phyloP scores from a whole-genome alignment of 2,888 invertebrate species.

The Pollenia angustigena region DNA sequence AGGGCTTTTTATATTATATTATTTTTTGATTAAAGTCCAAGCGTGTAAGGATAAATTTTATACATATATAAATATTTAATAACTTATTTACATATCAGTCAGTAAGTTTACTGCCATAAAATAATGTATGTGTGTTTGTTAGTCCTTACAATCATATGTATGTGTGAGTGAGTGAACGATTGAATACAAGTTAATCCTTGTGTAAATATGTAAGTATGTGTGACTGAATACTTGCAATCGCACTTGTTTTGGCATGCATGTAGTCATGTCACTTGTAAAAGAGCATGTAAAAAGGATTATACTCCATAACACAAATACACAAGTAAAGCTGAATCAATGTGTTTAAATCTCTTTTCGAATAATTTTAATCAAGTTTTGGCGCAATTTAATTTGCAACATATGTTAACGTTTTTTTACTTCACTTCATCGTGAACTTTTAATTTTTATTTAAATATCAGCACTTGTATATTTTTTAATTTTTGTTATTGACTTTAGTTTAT shows the following conservation, averaged over 20 bases:
- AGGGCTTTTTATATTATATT: too few relatives aligned
- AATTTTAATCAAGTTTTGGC: conserved; percentile 55
- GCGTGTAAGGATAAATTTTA: conserved; percentile 2
- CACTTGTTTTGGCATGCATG: conserved; percentile 6
- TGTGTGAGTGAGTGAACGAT: background rate
- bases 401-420: conserved; percentile 53
- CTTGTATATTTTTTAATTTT: background rate
- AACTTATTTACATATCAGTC: conserved; percentile 35
- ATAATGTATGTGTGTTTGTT: background rate
- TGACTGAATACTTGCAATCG: conserved; percentile 7
- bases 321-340: background rate
- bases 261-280: conserved; percentile 23
- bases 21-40: background rate
- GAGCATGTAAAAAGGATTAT: conserved; percentile 46
- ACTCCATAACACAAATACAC: conserved; percentile 1
- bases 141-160: background rate
- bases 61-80: conserved; percentile 42
- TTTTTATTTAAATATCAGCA: background rate
- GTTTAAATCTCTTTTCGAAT: background rate
- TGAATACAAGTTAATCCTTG: too few relatives aligned
- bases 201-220: background rate
- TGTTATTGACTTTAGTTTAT: background rate
- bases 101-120: background rate
- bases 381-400: conserved; percentile 69
- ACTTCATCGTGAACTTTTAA: background rate